A percentile compares a stretch with the other conserved stretches of the same genome.
These are phyloP conservation scores for Acronicta aceris DNA, from an alignment of 2,888 invertebrate species.

Conservation along the genomic window DNA sequence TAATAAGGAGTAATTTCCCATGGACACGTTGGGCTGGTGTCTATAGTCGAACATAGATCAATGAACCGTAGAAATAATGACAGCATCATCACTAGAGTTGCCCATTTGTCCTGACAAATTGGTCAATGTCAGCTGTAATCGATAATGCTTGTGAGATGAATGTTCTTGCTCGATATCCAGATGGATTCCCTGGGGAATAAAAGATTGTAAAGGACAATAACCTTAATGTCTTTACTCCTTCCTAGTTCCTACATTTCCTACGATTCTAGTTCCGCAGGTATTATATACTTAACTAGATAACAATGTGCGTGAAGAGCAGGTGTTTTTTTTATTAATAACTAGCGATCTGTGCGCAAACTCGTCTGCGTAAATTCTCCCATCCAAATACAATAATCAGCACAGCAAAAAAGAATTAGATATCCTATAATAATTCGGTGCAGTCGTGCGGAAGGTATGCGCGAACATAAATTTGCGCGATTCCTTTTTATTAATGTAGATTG, in stretches of 20 bases:
- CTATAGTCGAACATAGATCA: not conserved
- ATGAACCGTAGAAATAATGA: not conserved
- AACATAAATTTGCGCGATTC: too few relatives aligned
- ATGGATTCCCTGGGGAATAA: not conserved
- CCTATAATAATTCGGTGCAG: too few relatives aligned
- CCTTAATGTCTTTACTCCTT: not conserved
- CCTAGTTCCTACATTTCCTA: not conserved
- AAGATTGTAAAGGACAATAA: too few relatives aligned
- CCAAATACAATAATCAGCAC: too few relatives aligned
- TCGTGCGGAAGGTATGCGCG: too few relatives aligned
- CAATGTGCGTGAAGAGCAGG: too few relatives aligned
- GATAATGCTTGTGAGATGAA: conserved; percentile 1
- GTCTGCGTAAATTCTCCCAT: too few relatives aligned
- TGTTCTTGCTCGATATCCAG: not conserved
- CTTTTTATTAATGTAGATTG: too few relatives aligned
- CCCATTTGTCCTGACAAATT: conserved; percentile 1
- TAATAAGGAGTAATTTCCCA: not conserved
- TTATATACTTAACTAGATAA: too few relatives aligned
- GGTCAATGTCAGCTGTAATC: conserved; percentile 1
- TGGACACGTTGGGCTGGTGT: not conserved
- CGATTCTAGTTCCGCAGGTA: not conserved
- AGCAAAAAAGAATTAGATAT: too few relatives aligned
- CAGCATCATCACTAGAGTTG: conserved; percentile 1
- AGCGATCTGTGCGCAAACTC: too few relatives aligned
- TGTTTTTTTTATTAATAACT: too few relatives aligned